A percentile compares a stretch with the other conserved stretches of the same genome.
phyloP scores from a whole-genome alignment of 2,797 vertebrate genomes.

The Anas acuta region DNA sequence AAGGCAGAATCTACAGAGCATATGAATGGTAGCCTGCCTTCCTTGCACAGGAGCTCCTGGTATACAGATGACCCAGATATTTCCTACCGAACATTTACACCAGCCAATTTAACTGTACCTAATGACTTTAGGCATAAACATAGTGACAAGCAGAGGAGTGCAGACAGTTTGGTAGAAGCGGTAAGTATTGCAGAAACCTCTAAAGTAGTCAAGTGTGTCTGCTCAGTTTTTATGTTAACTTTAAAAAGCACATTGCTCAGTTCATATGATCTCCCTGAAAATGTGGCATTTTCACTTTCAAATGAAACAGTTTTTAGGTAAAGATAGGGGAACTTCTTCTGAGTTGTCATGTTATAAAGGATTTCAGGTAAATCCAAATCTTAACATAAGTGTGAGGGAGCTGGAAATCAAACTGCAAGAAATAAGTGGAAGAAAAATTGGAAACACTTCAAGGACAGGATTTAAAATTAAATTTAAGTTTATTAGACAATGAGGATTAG shows the following conservation, averaged over 20 bases:
- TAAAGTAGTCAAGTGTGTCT: neutral
- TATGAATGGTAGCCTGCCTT: constrained; percentile 89
- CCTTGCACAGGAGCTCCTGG: constrained; percentile 94
- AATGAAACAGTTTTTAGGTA: neutral
- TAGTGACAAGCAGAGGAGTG: constrained; percentile 95
- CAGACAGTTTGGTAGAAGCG: constrained; percentile 96
- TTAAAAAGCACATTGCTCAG: accelerated
- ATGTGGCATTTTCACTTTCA: neutral
- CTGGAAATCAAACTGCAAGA: neutral
- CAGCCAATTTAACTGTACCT: constrained; percentile 91
- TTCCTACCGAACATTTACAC: constrained; percentile 91
- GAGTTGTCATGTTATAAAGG: neutral
- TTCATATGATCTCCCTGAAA: neutral
- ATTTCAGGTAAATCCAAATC: neutral
- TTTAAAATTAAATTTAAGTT: neutral
- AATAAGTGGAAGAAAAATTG: neutral
- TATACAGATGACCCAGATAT: constrained; percentile 94
- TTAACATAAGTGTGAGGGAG: neutral
- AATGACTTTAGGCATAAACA: constrained; percentile 91
- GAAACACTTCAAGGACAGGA: neutral
- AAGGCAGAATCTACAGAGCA: constrained; percentile 85
- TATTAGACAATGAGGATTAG: neutral
- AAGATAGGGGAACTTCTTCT: neutral
- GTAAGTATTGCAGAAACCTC: constrained; percentile 79
- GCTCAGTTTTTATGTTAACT: neutral